phyloP scores from a whole-genome alignment of 23 tunicate genomes.

The Halocynthia aurantium region DNA sequence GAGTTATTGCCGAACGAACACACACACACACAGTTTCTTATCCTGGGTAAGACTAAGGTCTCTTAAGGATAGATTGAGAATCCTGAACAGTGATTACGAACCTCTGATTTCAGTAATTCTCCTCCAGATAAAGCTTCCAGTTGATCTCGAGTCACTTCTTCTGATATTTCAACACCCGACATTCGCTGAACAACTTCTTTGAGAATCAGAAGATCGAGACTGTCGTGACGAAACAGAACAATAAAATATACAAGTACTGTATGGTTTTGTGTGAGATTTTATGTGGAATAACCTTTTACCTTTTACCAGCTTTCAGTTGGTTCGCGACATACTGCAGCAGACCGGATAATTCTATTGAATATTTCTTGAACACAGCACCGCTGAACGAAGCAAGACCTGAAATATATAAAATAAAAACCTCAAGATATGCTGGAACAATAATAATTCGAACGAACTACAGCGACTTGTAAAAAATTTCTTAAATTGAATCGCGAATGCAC shows the following conservation, averaged over 20 bases:
- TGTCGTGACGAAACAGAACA: conserved; percentile 4
- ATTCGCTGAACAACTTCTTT: conserved; percentile 98
- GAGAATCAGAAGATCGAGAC: conserved; percentile 88
- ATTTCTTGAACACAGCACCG: conserved; percentile 94
- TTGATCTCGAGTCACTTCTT: conserved; percentile 93
- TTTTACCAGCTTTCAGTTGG: conserved; percentile 93
- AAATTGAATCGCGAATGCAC: too few relatives aligned
- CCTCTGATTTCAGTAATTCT: conserved; percentile 89
- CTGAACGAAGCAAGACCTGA: conserved; percentile 91
- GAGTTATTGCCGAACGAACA: background rate
- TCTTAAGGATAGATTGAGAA: background rate
- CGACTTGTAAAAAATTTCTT: too few relatives aligned
- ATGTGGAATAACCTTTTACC: conserved; percentile 19
- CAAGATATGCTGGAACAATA: too few relatives aligned
- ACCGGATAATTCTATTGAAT: conserved; percentile 80
- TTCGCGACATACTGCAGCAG: conserved; percentile 96
- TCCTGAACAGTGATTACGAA: background rate
- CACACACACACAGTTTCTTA: background rate
- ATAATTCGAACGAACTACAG: too few relatives aligned
- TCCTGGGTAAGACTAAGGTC: too few relatives aligned
- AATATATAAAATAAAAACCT: background rate
- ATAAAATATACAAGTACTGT: background rate
- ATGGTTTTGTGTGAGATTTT: background rate
- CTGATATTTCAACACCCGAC: conserved; percentile 97
- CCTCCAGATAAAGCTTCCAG: conserved; percentile 95